A percentile compares a stretch with the other conserved stretches of the same genome.
Conservation (phyloP, 2,113 vertebrate genomes). For the Mastomys natalensis region DNA sequence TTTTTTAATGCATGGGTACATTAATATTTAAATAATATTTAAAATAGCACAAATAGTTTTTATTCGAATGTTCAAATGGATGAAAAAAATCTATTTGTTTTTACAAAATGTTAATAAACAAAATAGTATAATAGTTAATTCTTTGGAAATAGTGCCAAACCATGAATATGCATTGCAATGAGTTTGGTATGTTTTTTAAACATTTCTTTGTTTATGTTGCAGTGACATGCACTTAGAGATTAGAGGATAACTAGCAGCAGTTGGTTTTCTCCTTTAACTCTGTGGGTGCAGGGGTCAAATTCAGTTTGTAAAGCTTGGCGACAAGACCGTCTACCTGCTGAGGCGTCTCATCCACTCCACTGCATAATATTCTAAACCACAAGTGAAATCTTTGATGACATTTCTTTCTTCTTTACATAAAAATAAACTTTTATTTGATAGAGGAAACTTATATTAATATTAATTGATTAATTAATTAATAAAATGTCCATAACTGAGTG, state of each 20-base stretch:
- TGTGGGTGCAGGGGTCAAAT: neutral
- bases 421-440: slow-evolving; percentile 1
- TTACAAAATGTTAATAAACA: slow-evolving; percentile 25
- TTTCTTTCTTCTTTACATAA: neutral
- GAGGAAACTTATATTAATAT: neutral
- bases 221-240: neutral
- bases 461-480: neutral
- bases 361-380: neutral
- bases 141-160: neutral
- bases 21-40: slow-evolving; percentile 25
- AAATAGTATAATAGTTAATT: neutral
- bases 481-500: neutral
- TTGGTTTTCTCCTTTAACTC: neutral
- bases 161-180: neutral
- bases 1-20: neutral
- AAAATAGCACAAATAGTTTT: neutral
- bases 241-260: accelerated
- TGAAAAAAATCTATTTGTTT: neutral
- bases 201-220: neutral
- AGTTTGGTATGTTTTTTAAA: neutral
- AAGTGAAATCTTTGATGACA: neutral
- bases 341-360: neutral
- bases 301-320: neutral
- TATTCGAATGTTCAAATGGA: neutral
- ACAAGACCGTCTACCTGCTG: neutral